Conservation (phyloP, 2,888 invertebrate species). For the Herminia tarsipennalis region DNA sequence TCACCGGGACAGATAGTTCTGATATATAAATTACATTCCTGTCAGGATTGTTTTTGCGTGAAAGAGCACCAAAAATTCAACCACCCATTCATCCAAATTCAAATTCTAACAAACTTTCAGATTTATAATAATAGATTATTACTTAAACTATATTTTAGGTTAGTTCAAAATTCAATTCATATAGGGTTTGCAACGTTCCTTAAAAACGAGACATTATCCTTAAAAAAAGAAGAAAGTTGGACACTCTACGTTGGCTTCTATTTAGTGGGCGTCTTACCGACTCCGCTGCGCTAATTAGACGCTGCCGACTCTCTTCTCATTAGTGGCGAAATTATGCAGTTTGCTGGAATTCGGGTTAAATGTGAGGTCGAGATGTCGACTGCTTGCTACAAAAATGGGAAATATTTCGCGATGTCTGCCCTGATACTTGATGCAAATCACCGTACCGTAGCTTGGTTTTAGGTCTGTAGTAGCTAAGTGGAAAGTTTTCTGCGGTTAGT, state of each 20-base stretch:
- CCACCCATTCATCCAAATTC: too few species aligned
- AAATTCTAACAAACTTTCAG: too few species aligned
- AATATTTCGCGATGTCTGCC: conserved; percentile 50
- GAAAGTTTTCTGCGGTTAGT: background rate
- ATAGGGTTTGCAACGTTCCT: too few species aligned
- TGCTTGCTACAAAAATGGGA: conserved; percentile 56
- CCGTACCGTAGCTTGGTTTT: background rate
- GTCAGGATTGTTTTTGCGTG: too few species aligned
- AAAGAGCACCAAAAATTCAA: too few species aligned
- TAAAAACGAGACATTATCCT: conserved; percentile 16
- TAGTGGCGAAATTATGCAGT: conserved; percentile 84
- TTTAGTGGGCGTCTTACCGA: conserved; percentile 81
- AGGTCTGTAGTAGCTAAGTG: background rate
- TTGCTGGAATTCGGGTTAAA: conserved; percentile 81
- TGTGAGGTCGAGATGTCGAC: conserved; percentile 70
- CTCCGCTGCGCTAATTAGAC: conserved; percentile 81
- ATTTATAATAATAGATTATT: too few species aligned
- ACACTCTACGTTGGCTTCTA: conserved; percentile 49
- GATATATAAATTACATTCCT: too few species aligned
- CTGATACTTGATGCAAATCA: conserved; percentile 21
- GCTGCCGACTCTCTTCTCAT: conserved; percentile 79
- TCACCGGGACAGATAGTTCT: too few species aligned
- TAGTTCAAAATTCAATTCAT: too few species aligned
- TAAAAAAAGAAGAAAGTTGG: conserved; percentile 32
- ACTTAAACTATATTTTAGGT: too few species aligned